A percentile compares a stretch with the other conserved stretches of the same genome.
Evolutionary conservation across 1,140 invertebrate genomes (phyloP).

Genomic region (Caenorhabditis latens): DNA sequence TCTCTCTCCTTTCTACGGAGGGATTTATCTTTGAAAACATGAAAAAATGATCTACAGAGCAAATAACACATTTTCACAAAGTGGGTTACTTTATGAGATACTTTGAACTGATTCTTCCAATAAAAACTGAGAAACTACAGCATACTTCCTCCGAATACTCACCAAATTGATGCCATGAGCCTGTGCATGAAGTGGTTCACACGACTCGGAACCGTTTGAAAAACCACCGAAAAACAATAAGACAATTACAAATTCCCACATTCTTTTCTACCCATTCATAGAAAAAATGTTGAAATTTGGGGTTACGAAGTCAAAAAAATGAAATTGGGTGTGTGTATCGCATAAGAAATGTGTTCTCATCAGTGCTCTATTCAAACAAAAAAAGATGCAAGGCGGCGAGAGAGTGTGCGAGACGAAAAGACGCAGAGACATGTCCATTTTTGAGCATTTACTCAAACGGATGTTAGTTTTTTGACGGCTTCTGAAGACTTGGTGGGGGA

Average conservation of each 20-base stretch:
- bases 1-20: too few relatives aligned
- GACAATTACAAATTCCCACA: background rate
- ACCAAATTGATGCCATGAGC: conserved; percentile 41
- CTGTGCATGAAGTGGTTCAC: conserved; percentile 42
- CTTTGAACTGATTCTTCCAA: too few relatives aligned
- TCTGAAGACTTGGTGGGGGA: too few relatives aligned
- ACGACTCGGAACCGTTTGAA: background rate
- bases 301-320: conserved; percentile 36
- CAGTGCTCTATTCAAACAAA: conserved; percentile 43
- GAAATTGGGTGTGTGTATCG: background rate
- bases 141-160: background rate
- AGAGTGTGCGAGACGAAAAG: conserved; percentile 16
- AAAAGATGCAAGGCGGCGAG: conserved; percentile 20
- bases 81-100: too few relatives aligned
- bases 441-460: conserved; percentile 41
- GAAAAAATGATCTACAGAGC: too few relatives aligned
- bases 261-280: background rate
- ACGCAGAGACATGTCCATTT: conserved; percentile 43
- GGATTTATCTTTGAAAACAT: too few relatives aligned
- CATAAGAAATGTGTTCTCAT: conserved; percentile 54
- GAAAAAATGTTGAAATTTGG: conserved; percentile 7
- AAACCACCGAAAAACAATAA: background rate
- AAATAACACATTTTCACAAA: too few relatives aligned
- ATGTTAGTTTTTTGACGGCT: background rate
- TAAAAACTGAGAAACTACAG: background rate